Conservation (phyloP, 1,140 invertebrate genomes). For the Oreohelix idahoensis region DNA sequence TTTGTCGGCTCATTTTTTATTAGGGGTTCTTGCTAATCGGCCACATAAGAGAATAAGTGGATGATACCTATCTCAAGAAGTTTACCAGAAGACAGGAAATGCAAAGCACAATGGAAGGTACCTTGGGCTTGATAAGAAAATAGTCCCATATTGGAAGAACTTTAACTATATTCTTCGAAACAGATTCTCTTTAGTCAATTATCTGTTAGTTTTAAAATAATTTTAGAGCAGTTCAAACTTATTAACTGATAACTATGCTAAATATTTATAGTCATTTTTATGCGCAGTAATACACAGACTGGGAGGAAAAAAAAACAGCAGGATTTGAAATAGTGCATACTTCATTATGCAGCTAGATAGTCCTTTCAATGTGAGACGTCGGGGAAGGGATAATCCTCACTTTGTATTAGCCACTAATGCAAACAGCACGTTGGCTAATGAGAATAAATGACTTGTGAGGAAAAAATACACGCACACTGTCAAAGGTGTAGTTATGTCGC, state of each 20-base stretch:
- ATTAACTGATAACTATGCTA: background rate
- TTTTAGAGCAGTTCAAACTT: too few species aligned
- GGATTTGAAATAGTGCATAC: constrained; percentile 30
- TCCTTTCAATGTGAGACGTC: constrained; percentile 14
- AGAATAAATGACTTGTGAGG: background rate
- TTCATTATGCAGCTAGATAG: constrained; percentile 33
- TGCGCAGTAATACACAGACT: constrained; percentile 17
- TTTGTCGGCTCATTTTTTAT: constrained; percentile 39
- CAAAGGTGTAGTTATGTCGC: too few species aligned
- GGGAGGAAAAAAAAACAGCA: background rate
- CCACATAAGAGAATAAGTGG: constrained; percentile 16
- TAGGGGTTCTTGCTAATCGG: constrained; percentile 29
- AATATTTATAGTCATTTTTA: background rate
- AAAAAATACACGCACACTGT: too few species aligned
- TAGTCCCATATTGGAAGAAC: background rate
- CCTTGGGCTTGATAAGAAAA: constrained; percentile 2
- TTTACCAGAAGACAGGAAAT: constrained; percentile 41
- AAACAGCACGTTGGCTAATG: background rate
- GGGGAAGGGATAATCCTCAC: background rate
- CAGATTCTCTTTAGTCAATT: too few species aligned
- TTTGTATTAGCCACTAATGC: background rate
- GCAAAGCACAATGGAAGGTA: constrained; percentile 40
- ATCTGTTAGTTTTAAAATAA: too few species aligned
- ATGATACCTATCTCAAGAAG: background rate
- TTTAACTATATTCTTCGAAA: background rate